Conservation (phyloP, 2,113 vertebrate species). For the Microcebus lehilahytsara region DNA sequence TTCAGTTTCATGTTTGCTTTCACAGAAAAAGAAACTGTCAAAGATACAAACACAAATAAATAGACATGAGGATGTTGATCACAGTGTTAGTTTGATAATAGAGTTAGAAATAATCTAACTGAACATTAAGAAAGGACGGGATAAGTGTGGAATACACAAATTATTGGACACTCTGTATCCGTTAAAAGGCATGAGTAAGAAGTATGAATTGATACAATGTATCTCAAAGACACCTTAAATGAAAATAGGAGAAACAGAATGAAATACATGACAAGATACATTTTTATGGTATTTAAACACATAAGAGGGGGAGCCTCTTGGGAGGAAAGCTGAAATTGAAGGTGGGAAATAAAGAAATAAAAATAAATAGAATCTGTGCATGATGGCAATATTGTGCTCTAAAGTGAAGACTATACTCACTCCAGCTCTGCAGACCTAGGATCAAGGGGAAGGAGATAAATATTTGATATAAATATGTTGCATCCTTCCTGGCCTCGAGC, state of each 20-base stretch:
- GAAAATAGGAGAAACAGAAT: neutral
- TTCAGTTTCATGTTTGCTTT: neutral
- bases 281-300: rapidly evolving
- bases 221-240: rapidly evolving
- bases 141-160: too few species aligned
- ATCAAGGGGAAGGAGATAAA: rapidly evolving
- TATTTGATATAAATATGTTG: rapidly evolving
- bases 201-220: rapidly evolving
- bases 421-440: rapidly evolving
- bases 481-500: neutral
- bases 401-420: rapidly evolving
- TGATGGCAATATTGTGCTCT: rapidly evolving
- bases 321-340: neutral
- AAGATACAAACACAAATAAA: rapidly evolving
- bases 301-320: rapidly evolving
- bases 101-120: neutral
- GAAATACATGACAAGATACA: rapidly evolving
- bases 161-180: rapidly evolving
- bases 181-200: rapidly evolving
- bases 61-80: rapidly evolving
- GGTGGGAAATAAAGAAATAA: neutral
- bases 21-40: neutral
- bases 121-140: rapidly evolving
- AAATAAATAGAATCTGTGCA: too few species aligned
- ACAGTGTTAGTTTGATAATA: rapidly evolving